phyloP scores from a whole-genome alignment of 2,797 vertebrate genomes.

The Sebastes cheni region DNA sequence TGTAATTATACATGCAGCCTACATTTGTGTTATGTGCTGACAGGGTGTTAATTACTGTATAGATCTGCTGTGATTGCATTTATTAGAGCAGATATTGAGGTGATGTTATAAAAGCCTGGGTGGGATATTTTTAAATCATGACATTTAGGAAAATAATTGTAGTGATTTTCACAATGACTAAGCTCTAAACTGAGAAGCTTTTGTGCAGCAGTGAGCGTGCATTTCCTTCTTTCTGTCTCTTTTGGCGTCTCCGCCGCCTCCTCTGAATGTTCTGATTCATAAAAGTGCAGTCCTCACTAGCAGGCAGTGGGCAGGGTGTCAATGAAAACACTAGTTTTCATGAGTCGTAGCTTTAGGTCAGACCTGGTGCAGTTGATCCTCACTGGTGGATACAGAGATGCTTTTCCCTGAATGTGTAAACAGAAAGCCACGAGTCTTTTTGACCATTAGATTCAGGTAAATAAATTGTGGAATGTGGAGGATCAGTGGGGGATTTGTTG shows the following conservation, averaged over 20 bases:
- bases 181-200: conserved; percentile 11
- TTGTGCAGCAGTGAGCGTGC: not conserved
- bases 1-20: conserved; percentile 29
- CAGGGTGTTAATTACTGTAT: conserved; percentile 31
- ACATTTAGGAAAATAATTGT: not conserved
- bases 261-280: conserved; percentile 35
- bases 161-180: not conserved
- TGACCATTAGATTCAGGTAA: conserved; percentile 1
- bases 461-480: conserved; percentile 24
- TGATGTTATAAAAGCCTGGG: not conserved
- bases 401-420: not conserved
- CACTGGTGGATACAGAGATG: not conserved
- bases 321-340: conserved; percentile 13
- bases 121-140: not conserved
- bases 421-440: conserved; percentile 6
- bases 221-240: not conserved
- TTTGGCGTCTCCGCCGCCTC: not conserved
- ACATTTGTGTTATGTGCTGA: not conserved
- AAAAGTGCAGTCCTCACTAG: not conserved
- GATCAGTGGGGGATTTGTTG: conserved; percentile 1
- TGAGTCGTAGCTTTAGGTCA: not conserved
- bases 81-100: not conserved
- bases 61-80: conserved; percentile 33
- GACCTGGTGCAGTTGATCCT: conserved; percentile 9
- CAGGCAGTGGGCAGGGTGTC: conserved; percentile 9